Conservation (phyloP, 1,140 invertebrate species). For the Contarinia nasturtii region DNA sequence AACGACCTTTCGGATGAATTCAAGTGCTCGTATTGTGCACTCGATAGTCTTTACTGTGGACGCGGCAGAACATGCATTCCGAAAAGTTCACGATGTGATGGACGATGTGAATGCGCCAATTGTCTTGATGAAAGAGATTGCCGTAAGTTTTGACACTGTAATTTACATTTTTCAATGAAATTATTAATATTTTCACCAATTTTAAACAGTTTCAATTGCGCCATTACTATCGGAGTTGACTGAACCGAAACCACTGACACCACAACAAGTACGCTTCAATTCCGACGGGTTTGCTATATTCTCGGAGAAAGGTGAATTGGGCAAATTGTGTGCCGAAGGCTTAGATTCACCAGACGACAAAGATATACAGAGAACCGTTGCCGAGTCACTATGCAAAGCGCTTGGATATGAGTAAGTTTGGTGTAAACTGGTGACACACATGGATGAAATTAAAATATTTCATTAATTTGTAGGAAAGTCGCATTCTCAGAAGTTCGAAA, state of each 20-base stretch:
- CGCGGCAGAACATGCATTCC: conserved; percentile 53
- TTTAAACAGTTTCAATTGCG: conserved; percentile 45
- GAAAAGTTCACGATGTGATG: conserved; percentile 52
- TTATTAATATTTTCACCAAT: conserved; percentile 1
- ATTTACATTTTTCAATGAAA: background rate
- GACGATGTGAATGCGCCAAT: conserved; percentile 62
- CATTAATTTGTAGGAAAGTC: background rate
- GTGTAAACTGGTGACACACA: background rate
- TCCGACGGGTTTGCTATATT: conserved; percentile 61
- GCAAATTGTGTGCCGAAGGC: conserved; percentile 62
- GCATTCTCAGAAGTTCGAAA: conserved; percentile 28
- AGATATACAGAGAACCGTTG: conserved; percentile 38
- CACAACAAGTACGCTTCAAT: conserved; percentile 43
- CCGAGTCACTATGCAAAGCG: conserved; percentile 52
- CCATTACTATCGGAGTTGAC: conserved; percentile 37
- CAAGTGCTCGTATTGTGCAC: conserved; percentile 53
- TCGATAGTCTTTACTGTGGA: conserved; percentile 52
- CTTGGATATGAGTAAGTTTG: conserved; percentile 49
- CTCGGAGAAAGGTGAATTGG: conserved; percentile 58
- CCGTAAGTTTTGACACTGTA: conserved; percentile 34
- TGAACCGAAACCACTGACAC: conserved; percentile 33
- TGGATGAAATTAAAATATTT: background rate
- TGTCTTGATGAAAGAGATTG: conserved; percentile 72
- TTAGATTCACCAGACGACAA: conserved; percentile 27
- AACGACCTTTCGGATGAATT: conserved; percentile 64